These are phyloP conservation scores for Paramormyrops hopkinsi DNA, from an alignment of 2,797 vertebrate species.

Conservation along the genomic window DNA sequence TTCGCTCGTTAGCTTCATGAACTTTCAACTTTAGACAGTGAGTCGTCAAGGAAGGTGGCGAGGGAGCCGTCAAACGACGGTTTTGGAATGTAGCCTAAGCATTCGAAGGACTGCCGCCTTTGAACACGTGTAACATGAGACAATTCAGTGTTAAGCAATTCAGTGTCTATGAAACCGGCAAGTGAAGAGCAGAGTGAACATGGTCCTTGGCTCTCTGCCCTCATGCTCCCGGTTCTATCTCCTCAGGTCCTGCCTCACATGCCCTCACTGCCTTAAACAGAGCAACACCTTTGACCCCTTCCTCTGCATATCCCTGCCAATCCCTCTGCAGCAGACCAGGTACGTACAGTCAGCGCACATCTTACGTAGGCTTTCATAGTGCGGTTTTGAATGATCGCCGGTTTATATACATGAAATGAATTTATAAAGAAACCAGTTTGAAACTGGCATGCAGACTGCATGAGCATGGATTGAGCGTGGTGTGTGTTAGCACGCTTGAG, in stretches of 20 bases:
- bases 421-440: background rate
- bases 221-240: background rate
- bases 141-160: background rate
- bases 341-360: slow-evolving; percentile 44
- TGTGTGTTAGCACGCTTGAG: background rate
- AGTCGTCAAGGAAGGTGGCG: background rate
- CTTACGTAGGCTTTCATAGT: background rate
- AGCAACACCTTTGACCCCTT: slow-evolving; percentile 97
- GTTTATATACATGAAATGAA: background rate
- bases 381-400: background rate
- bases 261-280: slow-evolving; percentile 91
- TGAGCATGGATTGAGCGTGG: background rate
- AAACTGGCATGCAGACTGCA: background rate
- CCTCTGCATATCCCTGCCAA: slow-evolving; percentile 89
- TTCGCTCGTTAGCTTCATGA: background rate
- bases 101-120: background rate
- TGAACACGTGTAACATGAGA: background rate
- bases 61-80: background rate
- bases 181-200: background rate
- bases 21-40: background rate
- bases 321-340: slow-evolving; percentile 89
- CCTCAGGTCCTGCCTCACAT: slow-evolving; percentile 86
- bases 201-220: background rate
- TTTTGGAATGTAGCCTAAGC: background rate
- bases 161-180: background rate